Evolutionary conservation across 2,113 vertebrate species (phyloP).

Genomic region (Zingel zingel): DNA sequence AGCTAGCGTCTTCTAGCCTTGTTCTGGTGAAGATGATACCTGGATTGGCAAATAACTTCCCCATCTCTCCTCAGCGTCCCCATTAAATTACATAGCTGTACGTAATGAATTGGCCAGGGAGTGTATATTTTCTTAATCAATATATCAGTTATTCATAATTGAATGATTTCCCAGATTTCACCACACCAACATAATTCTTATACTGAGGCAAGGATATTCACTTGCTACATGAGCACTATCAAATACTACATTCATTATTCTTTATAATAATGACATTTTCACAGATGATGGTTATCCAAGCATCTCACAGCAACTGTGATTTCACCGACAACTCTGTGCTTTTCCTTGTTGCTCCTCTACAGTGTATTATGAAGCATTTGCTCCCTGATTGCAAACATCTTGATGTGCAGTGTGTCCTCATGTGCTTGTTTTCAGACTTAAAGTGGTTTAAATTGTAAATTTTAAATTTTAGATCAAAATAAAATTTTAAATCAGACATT

Average conservation of each 20-base stretch:
- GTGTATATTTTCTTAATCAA: background rate
- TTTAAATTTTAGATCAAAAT: background rate
- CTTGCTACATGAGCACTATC: too few relatives aligned
- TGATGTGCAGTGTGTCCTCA: background rate
- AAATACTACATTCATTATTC: background rate
- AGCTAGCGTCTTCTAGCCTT: background rate
- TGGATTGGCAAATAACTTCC: background rate
- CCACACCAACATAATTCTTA: background rate
- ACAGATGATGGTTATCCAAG: conserved; percentile 5
- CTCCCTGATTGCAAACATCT: background rate
- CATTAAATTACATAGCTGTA: background rate
- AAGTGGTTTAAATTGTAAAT: background rate
- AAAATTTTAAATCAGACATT: background rate
- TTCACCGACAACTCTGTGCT: background rate
- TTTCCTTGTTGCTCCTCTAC: background rate
- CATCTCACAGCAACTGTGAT: background rate
- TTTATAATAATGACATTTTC: background rate
- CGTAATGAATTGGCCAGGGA: background rate
- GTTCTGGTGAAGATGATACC: background rate
- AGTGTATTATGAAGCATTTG: background rate
- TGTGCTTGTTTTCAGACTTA: background rate
- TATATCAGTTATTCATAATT: background rate
- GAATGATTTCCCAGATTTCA: background rate
- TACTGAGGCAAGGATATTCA: background rate
- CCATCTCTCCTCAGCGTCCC: background rate